Evolutionary conservation across 2,888 invertebrate genomes (phyloP), one percentile per base, ranked within the genome.

Genomic region (Zootermopsis nevadensis): DNA sequence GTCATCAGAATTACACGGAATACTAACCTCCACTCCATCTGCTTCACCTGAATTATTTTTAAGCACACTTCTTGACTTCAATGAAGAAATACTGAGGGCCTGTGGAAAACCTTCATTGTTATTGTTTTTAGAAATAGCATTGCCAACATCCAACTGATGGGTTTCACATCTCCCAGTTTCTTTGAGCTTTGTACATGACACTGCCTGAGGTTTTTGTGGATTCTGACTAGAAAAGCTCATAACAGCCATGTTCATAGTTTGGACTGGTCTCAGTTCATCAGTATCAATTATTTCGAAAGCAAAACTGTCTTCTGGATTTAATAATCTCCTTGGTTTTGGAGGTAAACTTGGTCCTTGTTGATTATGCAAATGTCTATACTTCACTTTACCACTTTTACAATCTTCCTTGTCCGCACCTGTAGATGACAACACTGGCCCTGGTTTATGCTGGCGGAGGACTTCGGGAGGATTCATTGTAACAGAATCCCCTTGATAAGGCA

Each of bases 271-370:
- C 24, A 83, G 53, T 88, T 96, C 96, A 87, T 96, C 96, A 22
- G 94, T 95, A 87, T 96, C 96, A 84, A 96, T 94, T 83, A 96
- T 92, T 89, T 96, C 96, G 88, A 96, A 96, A 86, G 94, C 94
- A 88, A 96, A 96, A 77, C 94, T 93, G 88, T 96, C 96, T 88
- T 96, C 95, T 30, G 92, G 92, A 85, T 92, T 90, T 53, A 90
- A 85, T 66, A 87, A 85, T 80, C 86, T 86, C 81, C 86, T 86
- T 24, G 87, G 88, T 80, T 86, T 84, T 1, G 88, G 88, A 19
- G 88, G 87, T n/a, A 87, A 83, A 15, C 85, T 85, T 30, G 87
- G 87, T 22, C 86, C 86, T 53, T 81, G 77, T 35, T 83, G 66
- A 12, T 60, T 48, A n/a, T 38, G 67, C 42, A 30, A 24, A n/a